Conservation (phyloP, 2,113 vertebrate genomes). For the Sakesphorus luctuosus region DNA sequence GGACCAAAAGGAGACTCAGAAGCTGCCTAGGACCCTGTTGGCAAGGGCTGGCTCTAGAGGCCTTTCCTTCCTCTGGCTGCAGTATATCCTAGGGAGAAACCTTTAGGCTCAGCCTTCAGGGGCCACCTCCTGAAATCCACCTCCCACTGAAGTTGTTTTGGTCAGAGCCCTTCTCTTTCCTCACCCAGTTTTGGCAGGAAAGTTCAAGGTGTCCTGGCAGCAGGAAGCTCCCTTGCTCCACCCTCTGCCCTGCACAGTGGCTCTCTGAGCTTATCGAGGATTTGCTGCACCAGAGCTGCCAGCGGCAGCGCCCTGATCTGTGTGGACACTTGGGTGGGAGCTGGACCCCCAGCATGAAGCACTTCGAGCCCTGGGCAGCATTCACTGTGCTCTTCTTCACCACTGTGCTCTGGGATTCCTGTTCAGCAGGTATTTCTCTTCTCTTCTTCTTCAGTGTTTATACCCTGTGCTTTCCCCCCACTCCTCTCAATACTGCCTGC, state of each 20-base stretch:
- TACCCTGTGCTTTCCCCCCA: not conserved
- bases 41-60: not conserved
- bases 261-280: not conserved
- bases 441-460: not conserved
- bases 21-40: not conserved
- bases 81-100: not conserved
- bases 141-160: not conserved
- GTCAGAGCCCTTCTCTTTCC: not conserved
- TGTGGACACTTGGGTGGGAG: rapidly evolving
- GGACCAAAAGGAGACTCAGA: not conserved
- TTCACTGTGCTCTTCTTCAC: conserved; percentile 27
- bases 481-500: not conserved
- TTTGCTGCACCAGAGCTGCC: not conserved
- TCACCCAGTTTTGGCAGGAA: not conserved
- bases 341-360: not conserved
- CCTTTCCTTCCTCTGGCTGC: not conserved
- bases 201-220: conserved; percentile 45
- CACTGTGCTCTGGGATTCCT: not conserved
- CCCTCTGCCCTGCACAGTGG: conserved; percentile 41
- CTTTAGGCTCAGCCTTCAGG: not conserved
- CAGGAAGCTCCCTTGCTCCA: conserved; percentile 67
- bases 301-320: not conserved
- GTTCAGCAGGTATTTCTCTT: conserved; percentile 65
- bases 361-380: not conserved
- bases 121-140: not conserved